phyloP scores from a whole-genome alignment of 2,797 vertebrate genomes.

The Pyrrhura leucotis region DNA sequence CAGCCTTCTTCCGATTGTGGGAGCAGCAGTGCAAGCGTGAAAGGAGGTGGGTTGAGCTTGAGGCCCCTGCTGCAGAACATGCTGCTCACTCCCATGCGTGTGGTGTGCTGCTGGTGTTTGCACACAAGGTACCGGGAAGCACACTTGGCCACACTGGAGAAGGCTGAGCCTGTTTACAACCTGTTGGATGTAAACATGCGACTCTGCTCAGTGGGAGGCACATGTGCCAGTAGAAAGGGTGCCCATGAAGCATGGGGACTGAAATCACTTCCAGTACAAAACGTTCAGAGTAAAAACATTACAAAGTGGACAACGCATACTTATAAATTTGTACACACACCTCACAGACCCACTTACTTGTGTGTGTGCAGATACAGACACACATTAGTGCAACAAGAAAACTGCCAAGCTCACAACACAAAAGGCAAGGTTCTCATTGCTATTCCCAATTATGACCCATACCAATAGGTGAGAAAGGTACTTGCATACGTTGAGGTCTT shows the following conservation, averaged over 20 bases:
- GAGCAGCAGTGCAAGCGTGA: fast-evolving
- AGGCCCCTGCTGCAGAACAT: background rate
- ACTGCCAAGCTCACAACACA: fast-evolving
- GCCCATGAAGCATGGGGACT: background rate
- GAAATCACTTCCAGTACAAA: background rate
- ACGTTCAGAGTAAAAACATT: background rate
- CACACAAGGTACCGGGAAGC: background rate
- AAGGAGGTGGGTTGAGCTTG: background rate
- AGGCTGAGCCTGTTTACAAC: background rate
- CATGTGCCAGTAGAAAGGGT: fast-evolving
- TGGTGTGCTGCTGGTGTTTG: background rate
- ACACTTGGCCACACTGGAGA: fast-evolving
- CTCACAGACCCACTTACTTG: background rate
- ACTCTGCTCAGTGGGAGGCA: background rate
- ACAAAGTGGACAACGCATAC: fast-evolving
- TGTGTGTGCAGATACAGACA: background rate
- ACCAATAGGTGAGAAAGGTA: no score
- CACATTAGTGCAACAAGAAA: fast-evolving
- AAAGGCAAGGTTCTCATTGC: background rate
- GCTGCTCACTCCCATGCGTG: background rate
- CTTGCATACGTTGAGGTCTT: background rate
- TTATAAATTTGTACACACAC: background rate
- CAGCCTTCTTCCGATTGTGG: fast-evolving
- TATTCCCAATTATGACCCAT: background rate
- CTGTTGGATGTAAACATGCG: fast-evolving